phyloP scores from a whole-genome alignment of 2,888 invertebrate genomes.

The Hoplodrina blanda region DNA sequence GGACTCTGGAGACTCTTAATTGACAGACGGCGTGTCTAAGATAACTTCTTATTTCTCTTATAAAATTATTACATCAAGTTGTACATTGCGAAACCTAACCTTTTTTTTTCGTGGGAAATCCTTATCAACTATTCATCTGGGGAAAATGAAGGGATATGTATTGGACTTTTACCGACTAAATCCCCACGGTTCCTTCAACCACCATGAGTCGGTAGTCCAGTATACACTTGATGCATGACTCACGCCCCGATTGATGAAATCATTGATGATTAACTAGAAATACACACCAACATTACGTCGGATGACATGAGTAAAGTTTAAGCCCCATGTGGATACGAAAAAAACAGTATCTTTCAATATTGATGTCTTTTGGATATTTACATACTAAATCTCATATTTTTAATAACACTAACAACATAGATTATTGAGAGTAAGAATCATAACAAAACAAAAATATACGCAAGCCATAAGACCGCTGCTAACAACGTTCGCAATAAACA shows the following conservation, averaged over 20 bases:
- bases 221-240: no score
- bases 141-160: no score
- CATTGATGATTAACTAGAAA: not conserved
- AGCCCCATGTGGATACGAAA: no score
- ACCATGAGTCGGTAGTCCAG: no score
- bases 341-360: no score
- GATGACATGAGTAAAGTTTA: no score
- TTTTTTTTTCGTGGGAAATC: no score
- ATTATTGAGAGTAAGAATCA: conserved; percentile 1
- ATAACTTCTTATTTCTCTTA: not conserved
- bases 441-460: conserved; percentile 21
- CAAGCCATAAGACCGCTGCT: conserved; percentile 12
- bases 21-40: not conserved
- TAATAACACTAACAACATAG: not conserved
- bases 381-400: not conserved
- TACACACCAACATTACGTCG: not conserved
- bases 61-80: not conserved
- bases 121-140: no score
- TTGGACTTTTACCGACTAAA: no score
- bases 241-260: not conserved
- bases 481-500: conserved; percentile 33
- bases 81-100: not conserved
- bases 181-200: no score
- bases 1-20: not conserved
- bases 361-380: no score